Conservation (phyloP, 2,113 vertebrate genomes). For the Uria lomvia region DNA sequence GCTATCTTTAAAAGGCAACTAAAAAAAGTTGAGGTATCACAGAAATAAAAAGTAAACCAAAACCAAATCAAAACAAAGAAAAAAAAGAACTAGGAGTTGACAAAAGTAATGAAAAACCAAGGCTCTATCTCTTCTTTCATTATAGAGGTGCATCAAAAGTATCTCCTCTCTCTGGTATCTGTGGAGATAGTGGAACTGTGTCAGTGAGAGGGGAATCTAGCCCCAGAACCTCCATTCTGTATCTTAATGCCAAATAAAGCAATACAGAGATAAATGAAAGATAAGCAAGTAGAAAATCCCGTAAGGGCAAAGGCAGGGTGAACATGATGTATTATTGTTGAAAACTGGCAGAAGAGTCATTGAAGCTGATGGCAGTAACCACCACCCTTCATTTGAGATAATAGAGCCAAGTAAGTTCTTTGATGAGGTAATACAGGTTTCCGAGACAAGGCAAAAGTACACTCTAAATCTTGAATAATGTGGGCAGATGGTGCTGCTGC, state of each 20-base stretch:
- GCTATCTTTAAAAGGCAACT: background rate
- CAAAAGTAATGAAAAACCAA: background rate
- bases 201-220: background rate
- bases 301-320: background rate
- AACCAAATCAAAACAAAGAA: background rate
- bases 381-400: slow-evolving; percentile 7
- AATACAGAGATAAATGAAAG: slow-evolving; percentile 2
- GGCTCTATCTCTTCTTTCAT: background rate
- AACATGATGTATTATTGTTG: background rate
- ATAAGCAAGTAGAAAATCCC: slow-evolving; percentile 3
- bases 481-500: background rate
- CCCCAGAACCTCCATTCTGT: background rate
- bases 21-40: background rate
- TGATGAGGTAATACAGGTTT: slow-evolving; percentile 41
- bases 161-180: background rate
- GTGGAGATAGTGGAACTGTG: background rate
- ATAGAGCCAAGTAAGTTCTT: slow-evolving; percentile 3
- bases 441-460: background rate
- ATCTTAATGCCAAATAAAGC: slow-evolving; percentile 36
- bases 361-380: slow-evolving; percentile 25
- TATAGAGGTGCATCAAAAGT: background rate
- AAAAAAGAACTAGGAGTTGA: background rate
- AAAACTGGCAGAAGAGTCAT: background rate
- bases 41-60: background rate
- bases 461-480: background rate